Evolutionary conservation across 2,113 vertebrate genomes (phyloP).

Genomic region (Andinoacara biseriatus): DNA sequence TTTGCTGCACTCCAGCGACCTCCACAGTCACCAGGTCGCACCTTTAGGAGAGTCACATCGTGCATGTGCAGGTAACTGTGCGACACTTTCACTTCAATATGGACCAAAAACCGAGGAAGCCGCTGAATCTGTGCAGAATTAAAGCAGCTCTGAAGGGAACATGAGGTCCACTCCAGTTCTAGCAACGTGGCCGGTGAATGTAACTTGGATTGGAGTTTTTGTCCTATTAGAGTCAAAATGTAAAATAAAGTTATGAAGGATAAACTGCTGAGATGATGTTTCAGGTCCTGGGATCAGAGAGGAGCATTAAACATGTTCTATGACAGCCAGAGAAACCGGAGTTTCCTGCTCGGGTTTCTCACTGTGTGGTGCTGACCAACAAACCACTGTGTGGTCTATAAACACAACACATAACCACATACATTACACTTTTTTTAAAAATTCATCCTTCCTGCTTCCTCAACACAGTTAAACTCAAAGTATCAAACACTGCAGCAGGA

Average conservation of each 20-base stretch:
- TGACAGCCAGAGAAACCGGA: too few relatives aligned
- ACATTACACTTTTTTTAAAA: too few relatives aligned
- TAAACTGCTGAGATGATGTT: too few relatives aligned
- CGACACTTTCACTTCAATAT: not conserved
- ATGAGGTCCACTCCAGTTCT: not conserved
- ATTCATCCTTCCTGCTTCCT: not conserved
- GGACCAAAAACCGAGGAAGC: too few relatives aligned
- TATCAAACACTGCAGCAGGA: not conserved
- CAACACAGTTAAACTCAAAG: not conserved
- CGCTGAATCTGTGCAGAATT: not conserved
- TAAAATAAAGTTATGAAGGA: too few relatives aligned
- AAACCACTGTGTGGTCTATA: not conserved
- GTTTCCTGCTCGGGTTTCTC: too few relatives aligned
- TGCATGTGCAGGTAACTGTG: not conserved
- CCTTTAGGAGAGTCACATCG: not conserved
- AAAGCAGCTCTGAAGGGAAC: rapidly evolving
- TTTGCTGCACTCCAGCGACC: rapidly evolving
- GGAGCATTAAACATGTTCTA: too few relatives aligned
- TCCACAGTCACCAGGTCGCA: not conserved
- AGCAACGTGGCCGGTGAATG: not conserved
- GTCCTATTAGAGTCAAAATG: not conserved
- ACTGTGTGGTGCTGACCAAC: too few relatives aligned
- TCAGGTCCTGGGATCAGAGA: too few relatives aligned
- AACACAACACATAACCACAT: not conserved
- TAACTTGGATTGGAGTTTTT: not conserved